Evolutionary conservation across 1,140 invertebrate genomes (phyloP), one percentile per base, ranked within the genome.

Genomic region (Tetramorium parvispinum): DNA sequence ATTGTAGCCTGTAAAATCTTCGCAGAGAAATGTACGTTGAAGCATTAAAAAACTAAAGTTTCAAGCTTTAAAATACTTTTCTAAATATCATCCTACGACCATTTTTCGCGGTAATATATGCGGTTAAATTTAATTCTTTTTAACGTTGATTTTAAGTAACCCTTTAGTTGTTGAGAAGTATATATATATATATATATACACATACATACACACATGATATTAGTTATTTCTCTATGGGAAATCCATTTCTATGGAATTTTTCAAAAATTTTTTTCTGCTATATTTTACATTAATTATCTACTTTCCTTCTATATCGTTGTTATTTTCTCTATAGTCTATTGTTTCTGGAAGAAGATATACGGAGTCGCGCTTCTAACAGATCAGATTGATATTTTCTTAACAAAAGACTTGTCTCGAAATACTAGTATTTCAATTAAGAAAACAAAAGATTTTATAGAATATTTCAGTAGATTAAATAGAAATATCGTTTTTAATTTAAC

Each of bases 291-390:
- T 43, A n/a, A 79, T 51, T 51, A 81, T 16, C 43, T 81, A 81
- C 77, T 81, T 81, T 81, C 77, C n/a, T 81, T 79, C 21, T 79
- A 68, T 49, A 16, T 81, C 77, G 77, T 81, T 81, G 77, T 68
- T 49, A 6, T 68, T 79, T 37, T 32, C 5, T 79, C 16, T 63
- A 63, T 2, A 6, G 32, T 32, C 32, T 32, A 32, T 32, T 32
- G 16, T 49, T n/a, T 46, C 46, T 49, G 32, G 57, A 63, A 65
- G 70, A 37, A 32, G 18, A 73, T 16, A 53, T 10, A 43, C 10
- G 24, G 16, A 0, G 18, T 49, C 8, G 3, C 18, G 49, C 27
- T 71, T 53, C 43, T 32, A 65, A 24, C 24, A 32, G 24, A 65
- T 78, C 11, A 0, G 16, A 76, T 10, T 57, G 4, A 37, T 37